Base-by-base conservation (phyloP, 1,140 invertebrate species). In the Drosophila bocki region DNA sequence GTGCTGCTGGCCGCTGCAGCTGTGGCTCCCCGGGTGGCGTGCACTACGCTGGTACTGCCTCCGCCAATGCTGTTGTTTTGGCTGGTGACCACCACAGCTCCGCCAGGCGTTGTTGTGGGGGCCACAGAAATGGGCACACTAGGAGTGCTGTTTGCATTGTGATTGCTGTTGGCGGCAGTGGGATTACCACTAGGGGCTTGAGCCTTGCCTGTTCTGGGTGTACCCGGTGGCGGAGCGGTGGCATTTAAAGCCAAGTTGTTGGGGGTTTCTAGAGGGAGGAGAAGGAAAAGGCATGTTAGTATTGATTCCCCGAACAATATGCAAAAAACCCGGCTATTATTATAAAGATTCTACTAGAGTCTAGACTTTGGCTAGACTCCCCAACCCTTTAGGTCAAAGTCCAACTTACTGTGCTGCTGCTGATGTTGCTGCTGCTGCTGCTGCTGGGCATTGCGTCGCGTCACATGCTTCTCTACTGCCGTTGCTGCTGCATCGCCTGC, bases 21-120 rank as follows among this genome's bases (percentile, higher is more conserved):
- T 9, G 83, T 85, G 37, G 91, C 87, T 7, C 88, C 88, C 1
- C 91, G 71, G 26, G 91, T 92, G 2, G 79, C 86, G 61, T 92
- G 86, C 3, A 80, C 83, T 3, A 87, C 26, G 61, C 41, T 82
- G 1, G 82, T 53, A 17, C 50, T 47, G 45, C 7, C 60, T 59
- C 22, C 44, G 22, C 45, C 45, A 42, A 7, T 65, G 63, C 35
- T 74, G 42, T 64, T 84, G 3, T 13, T 75, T 56, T 51, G 50
- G 26, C 59, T 29, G 17, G 51, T 72, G 51, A 54, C 35, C 11
- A 72, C 65, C 12, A 72, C 65, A 37, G 69, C 69, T 58, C 64
- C 69, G n/a, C 69, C 69, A 9, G 57, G 57, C 12, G 68, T 51
- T 26, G 79, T 60, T 26, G 79, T 32, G 15, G 72, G 12, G 19